Base-by-base conservation (phyloP, 2,888 invertebrate genomes). In the Dendrolimus pini region DNA sequence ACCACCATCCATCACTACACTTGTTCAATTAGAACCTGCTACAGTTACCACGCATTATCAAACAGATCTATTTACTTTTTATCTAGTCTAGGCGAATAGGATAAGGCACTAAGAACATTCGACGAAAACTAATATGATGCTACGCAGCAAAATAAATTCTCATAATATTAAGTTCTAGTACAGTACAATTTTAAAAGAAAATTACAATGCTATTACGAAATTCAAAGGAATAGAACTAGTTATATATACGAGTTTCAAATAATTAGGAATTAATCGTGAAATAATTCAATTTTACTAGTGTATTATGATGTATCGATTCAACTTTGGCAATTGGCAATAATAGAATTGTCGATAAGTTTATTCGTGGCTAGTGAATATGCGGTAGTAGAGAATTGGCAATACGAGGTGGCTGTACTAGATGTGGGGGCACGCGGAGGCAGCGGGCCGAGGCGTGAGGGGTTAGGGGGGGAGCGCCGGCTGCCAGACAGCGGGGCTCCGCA, bases 401-500 rank as follows among this genome's bases (percentile, higher is more conserved):
- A 72, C 73, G 75, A 78, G 81, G 80, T 85, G 82, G 83, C 81
- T 81, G 85, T 76, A 81, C 78, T 83, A 81, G 79, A 78, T 77
- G 78, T 74, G 70, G 70, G 70, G 72, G 72, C 67, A 65, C 65
- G 68, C 67, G 68, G 72, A 63, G 59, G 62, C 67, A 69, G 66
- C 62, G 66, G 63, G 65, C 70, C 63, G 63, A 66, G 60, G 66
- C 63, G 65, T 62, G 61, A 65, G 70, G 62, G 65, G 67, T 66
- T 66, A 71, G 64, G 63, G 62, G 69, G 72, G 70, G 75, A 72
- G 75, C 74, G 72, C 67, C 75, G 79, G 78, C 83, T 78, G 88
- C 86, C 90, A 91, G 91, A 91, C 91, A 91, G 91, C 91, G 91
- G 84, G 91, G 91, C 91, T 90, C 91, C 91, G 84, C 81, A 77